A percentile compares a stretch with the other conserved stretches of the same genome.
Conservation (phyloP, 92 coral and sea anemone genomes). For the Pocillopora grandis region DNA sequence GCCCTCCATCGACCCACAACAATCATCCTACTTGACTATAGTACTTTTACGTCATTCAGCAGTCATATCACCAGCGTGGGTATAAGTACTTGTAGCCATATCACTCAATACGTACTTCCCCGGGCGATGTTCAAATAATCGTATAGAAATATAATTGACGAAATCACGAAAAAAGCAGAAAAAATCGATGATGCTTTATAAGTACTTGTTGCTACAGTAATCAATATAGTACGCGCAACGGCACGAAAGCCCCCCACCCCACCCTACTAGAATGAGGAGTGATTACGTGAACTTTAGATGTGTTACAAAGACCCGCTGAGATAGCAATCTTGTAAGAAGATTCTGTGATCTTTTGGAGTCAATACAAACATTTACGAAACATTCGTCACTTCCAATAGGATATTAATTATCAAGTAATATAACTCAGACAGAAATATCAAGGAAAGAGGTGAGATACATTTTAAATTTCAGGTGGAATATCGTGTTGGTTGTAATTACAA, state of each 20-base stretch:
- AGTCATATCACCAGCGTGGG: too few species aligned
- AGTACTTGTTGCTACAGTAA: neutral
- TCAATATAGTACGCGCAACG: neutral
- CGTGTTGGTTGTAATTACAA: too few species aligned
- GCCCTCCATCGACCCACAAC: too few species aligned
- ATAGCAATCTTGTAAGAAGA: neutral
- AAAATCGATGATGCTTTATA: too few species aligned
- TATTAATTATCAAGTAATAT: neutral
- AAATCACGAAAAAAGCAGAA: too few species aligned
- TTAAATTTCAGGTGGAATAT: too few species aligned
- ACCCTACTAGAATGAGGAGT: neutral
- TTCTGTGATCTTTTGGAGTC: slow-evolving; percentile 11
- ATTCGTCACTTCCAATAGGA: neutral
- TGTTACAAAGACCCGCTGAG: neutral
- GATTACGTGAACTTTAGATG: neutral
- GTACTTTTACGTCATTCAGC: too few species aligned
- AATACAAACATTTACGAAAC: neutral
- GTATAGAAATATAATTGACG: too few species aligned
- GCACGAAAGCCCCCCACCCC: neutral
- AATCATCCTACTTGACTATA: too few species aligned
- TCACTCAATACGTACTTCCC: too few species aligned
- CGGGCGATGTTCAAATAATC: too few species aligned
- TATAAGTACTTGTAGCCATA: too few species aligned
- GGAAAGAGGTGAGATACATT: neutral
- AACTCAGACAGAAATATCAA: neutral